A percentile compares a stretch with the other conserved stretches of the same genome.
Evolutionary conservation across 2,113 vertebrate species (phyloP).

Genomic region (Bujurquina vittata): DNA sequence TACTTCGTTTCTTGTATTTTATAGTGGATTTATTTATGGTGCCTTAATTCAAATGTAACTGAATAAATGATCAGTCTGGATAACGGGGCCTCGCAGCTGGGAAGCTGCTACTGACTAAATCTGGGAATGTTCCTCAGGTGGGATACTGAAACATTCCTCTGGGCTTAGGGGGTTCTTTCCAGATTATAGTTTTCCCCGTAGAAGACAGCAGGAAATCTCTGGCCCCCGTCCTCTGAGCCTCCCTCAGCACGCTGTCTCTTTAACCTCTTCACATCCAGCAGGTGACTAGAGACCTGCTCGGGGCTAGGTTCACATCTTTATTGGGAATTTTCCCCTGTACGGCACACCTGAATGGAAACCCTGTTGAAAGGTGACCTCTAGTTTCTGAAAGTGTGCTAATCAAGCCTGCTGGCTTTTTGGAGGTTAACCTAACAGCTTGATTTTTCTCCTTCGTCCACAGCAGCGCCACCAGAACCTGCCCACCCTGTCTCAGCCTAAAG

Average conservation of each 20-base stretch:
- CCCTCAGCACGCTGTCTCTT: background rate
- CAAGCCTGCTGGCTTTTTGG: no score
- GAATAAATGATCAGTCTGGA: background rate
- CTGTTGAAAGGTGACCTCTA: no score
- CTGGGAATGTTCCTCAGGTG: background rate
- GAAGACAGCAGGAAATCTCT: background rate
- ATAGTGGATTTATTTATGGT: no score
- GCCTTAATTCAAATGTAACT: no score
- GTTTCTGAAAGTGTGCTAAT: no score
- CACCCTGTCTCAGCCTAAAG: constrained; percentile 89
- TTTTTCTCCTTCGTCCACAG: background rate
- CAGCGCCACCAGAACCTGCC: constrained; percentile 83
- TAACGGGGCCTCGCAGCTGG: background rate
- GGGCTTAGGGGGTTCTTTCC: background rate
- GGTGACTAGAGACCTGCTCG: no score
- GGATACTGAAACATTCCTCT: background rate
- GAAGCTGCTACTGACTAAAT: background rate
- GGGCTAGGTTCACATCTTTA: no score
- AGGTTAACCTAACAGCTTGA: background rate
- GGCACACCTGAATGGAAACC: no score
- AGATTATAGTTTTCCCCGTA: background rate
- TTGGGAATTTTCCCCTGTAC: no score
- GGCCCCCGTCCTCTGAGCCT: background rate
- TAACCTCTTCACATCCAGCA: no score
- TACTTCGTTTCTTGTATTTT: no score